These are phyloP conservation scores for Molorchus minor DNA, from an alignment of 2,888 invertebrate genomes.

Conservation along the genomic window DNA sequence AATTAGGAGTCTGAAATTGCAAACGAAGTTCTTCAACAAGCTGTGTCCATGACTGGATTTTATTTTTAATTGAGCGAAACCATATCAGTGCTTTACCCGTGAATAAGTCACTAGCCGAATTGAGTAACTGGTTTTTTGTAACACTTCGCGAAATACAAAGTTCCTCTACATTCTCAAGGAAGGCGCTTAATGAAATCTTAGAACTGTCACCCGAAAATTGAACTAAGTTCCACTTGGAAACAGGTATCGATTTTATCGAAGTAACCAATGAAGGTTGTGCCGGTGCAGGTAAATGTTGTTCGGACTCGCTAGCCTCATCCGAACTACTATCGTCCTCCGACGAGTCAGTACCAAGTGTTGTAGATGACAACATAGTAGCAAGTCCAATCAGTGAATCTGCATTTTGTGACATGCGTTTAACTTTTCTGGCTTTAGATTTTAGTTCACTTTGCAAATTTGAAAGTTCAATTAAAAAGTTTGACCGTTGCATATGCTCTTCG, in stretches of 20 bases:
- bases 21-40: conserved; percentile 6
- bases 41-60: conserved; percentile 5
- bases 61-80: conserved; percentile 7
- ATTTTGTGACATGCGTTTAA: not conserved
- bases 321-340: not conserved
- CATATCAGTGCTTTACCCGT: conserved; percentile 23
- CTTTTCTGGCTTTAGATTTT: not conserved
- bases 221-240: conserved; percentile 30
- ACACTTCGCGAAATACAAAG: conserved; percentile 25
- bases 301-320: not conserved
- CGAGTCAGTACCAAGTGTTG: not conserved
- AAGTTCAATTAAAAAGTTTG: not conserved
- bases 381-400: too few relatives aligned
- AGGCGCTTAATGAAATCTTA: conserved; percentile 22
- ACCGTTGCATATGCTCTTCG: not conserved
- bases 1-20: conserved; percentile 38
- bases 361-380: too few relatives aligned
- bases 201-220: conserved; percentile 20
- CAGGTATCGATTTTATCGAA: conserved; percentile 2
- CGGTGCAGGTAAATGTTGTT: not conserved
- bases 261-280: not conserved
- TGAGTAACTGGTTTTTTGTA: conserved; percentile 23
- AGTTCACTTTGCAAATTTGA: not conserved
- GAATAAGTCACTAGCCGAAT: conserved; percentile 31
- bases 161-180: conserved; percentile 28